Conservation (phyloP, 2,113 vertebrate species). For the Arothron firmamentum region DNA sequence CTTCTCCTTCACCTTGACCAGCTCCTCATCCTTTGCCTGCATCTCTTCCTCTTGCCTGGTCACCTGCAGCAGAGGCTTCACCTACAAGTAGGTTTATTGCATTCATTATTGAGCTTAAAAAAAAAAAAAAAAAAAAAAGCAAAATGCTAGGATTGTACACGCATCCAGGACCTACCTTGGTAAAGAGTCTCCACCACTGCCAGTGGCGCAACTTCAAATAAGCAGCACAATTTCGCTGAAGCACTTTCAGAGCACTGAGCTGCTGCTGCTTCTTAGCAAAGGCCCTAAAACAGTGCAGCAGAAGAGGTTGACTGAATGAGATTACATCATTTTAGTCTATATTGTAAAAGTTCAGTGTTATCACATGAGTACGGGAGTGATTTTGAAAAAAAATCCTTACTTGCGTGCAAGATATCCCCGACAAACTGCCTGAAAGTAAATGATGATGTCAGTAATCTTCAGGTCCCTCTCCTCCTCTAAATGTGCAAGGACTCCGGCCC, state of each 20-base stretch:
- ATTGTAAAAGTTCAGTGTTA: not conserved
- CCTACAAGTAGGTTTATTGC: slow-evolving; percentile 67
- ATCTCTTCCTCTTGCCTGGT: slow-evolving; percentile 98
- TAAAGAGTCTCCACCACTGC: slow-evolving; percentile 99
- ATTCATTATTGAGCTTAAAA: not conserved
- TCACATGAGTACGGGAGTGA: not conserved
- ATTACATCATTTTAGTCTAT: not conserved
- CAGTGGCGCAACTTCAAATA: slow-evolving; percentile 96
- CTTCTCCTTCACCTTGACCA: slow-evolving; percentile 96
- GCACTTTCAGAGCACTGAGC: slow-evolving; percentile 92
- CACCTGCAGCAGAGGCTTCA: slow-evolving; percentile 98
- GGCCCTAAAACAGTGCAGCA: slow-evolving; percentile 73
- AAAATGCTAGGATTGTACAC: not conserved
- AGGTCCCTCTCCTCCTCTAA: slow-evolving; percentile 95
- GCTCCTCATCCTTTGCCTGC: slow-evolving; percentile 95
- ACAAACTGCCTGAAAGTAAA: slow-evolving; percentile 96
- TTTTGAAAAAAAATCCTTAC: slow-evolving; percentile 66
- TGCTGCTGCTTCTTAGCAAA: slow-evolving; percentile 98
- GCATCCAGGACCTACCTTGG: slow-evolving; percentile 77
- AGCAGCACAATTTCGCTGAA: slow-evolving; percentile 95
- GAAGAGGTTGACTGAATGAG: not conserved
- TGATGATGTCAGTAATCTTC: slow-evolving; percentile 98
- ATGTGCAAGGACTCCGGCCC: slow-evolving; percentile 94
- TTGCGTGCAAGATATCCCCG: slow-evolving; percentile 95
- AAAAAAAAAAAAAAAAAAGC: not conserved